Evolutionary conservation across 2,888 invertebrate species (phyloP).

Genomic region (Volucella inflata): DNA sequence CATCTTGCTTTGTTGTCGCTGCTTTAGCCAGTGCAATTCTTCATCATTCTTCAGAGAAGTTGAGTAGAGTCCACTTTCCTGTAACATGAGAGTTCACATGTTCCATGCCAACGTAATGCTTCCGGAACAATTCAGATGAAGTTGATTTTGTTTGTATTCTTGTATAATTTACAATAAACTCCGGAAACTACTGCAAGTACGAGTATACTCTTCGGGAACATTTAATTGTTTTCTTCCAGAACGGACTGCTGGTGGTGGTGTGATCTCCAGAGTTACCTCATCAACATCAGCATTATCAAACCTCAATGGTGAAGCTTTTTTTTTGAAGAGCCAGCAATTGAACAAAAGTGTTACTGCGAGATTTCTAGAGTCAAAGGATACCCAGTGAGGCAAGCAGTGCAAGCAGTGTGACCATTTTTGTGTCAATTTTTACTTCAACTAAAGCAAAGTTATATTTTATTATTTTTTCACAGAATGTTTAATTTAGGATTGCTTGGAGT

Average conservation of each 20-base stretch:
- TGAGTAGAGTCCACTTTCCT: background rate
- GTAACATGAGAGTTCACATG: constrained; percentile 1
- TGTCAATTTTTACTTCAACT: no score
- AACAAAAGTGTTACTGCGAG: constrained; percentile 38
- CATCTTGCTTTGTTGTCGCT: constrained; percentile 39
- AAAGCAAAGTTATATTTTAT: no score
- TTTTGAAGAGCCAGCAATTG: constrained; percentile 23
- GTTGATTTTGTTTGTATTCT: constrained; percentile 1
- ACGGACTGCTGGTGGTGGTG: no score
- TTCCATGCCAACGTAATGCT: constrained; percentile 18
- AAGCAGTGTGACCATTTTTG: background rate
- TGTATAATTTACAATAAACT: constrained; percentile 27
- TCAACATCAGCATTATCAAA: constrained; percentile 32
- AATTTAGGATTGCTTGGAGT: no score
- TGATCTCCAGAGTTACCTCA: background rate
- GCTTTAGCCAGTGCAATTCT: constrained; percentile 48
- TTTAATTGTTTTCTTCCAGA: background rate
- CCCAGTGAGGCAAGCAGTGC: background rate
- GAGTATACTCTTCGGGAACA: constrained; percentile 30
- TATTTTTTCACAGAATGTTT: no score
- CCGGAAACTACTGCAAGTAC: constrained; percentile 26
- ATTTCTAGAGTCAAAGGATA: constrained; percentile 21
- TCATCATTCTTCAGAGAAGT: constrained; percentile 43
- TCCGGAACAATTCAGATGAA: constrained; percentile 2
- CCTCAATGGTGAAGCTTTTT: background rate